Conservation (phyloP, 2,888 invertebrate species). For the Ophioninae sp. region DNA sequence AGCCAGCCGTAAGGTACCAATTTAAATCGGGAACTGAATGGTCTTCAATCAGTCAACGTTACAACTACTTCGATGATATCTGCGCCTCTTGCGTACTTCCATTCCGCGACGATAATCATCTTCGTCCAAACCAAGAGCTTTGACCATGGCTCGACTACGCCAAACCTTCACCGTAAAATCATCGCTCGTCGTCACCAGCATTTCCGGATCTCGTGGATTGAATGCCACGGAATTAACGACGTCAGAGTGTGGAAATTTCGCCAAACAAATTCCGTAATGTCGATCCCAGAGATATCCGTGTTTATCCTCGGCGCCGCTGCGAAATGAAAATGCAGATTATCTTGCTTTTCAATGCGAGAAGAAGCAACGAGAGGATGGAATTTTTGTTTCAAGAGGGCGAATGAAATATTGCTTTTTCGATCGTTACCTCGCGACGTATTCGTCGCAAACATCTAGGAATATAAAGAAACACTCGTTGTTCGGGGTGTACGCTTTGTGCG, state of each 20-base stretch:
- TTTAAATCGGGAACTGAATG: constrained; percentile 78
- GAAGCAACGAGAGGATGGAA: not conserved
- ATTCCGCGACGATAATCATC: constrained; percentile 80
- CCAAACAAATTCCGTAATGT: constrained; percentile 90
- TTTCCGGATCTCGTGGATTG: constrained; percentile 90
- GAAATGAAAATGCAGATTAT: not conserved
- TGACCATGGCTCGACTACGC: constrained; percentile 82
- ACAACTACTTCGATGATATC: constrained; percentile 74
- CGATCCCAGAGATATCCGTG: constrained; percentile 93
- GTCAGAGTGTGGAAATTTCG: constrained; percentile 88
- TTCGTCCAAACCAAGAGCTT: constrained; percentile 80
- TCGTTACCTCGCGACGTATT: constrained; percentile 90
- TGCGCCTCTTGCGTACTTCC: constrained; percentile 79
- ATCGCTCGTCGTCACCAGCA: constrained; percentile 92
- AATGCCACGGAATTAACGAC: constrained; percentile 94
- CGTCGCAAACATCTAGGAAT: constrained; percentile 90
- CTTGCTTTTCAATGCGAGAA: not conserved
- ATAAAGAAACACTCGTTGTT: constrained; percentile 94
- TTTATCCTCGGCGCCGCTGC: constrained; percentile 91
- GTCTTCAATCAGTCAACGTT: constrained; percentile 78
- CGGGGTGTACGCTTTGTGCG: constrained; percentile 91
- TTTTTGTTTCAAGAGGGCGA: not conserved
- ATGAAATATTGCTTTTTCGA: not conserved
- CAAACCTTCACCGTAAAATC: constrained; percentile 89
- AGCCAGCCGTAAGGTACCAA: constrained; percentile 45